phyloP scores from a whole-genome alignment of 2,797 vertebrate species.

The Enteromius thamalakanensis region DNA sequence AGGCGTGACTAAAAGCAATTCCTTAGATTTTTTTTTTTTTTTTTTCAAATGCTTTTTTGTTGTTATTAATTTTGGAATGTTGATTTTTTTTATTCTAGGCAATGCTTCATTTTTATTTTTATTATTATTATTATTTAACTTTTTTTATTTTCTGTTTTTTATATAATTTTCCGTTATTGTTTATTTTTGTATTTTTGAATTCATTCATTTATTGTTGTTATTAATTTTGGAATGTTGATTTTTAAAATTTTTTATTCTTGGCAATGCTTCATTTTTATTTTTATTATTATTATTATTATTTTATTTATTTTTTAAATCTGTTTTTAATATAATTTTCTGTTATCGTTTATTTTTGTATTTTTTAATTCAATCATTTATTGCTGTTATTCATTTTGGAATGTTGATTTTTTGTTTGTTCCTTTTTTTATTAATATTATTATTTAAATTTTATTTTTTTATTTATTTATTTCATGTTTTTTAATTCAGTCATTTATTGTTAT shows the following conservation, averaged over 20 bases:
- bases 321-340: not conserved
- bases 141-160: not conserved
- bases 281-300: too few relatives aligned
- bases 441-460: not conserved
- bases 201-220: not conserved
- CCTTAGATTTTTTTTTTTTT: not conserved
- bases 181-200: not conserved
- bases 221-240: not conserved
- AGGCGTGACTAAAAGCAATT: not conserved
- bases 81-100: too few relatives aligned
- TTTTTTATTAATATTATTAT: not conserved
- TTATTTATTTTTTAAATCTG: not conserved
- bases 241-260: not conserved
- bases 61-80: too few relatives aligned
- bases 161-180: not conserved
- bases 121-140: not conserved
- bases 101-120: too few relatives aligned
- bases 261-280: too few relatives aligned
- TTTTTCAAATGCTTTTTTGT: too few relatives aligned
- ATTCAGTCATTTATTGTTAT: not conserved
- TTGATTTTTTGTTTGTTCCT: not conserved
- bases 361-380: not conserved
- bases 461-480: not conserved
- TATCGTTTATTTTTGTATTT: not conserved
- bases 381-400: not conserved